Percentiles rank a stretch among this genome's conserved stretches.
phyloP scores from a whole-genome alignment of 2,888 invertebrate species.

The Choristoneura rosaceana region DNA sequence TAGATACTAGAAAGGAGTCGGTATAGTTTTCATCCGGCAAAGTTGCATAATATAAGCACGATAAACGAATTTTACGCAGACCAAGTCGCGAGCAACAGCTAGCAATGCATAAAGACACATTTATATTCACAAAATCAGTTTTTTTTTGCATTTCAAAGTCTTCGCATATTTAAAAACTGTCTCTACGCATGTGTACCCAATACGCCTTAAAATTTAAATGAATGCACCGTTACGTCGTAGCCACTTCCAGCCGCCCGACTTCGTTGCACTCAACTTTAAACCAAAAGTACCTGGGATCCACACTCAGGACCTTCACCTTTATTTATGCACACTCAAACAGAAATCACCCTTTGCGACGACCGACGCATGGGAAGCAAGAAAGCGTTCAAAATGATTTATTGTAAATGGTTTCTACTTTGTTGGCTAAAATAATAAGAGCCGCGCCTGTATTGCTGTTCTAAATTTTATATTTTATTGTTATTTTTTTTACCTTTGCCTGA shows the following conservation, averaged over 20 bases:
- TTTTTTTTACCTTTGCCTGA: slow-evolving; percentile 68
- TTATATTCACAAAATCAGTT: too few relatives aligned
- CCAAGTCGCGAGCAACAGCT: too few relatives aligned
- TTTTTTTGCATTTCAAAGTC: too few relatives aligned
- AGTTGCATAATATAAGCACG: too few relatives aligned
- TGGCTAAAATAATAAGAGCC: slow-evolving; percentile 84
- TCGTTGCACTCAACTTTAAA: slow-evolving; percentile 55
- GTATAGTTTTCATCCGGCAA: too few relatives aligned
- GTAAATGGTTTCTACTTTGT: slow-evolving; percentile 86
- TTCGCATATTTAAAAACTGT: too few relatives aligned
- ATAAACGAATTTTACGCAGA: too few relatives aligned
- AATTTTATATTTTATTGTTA: slow-evolving; percentile 80
- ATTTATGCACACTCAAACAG: slow-evolving; percentile 84
- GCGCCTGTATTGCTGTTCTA: slow-evolving; percentile 77
- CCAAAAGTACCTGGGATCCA: slow-evolving; percentile 76
- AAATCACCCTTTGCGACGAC: slow-evolving; percentile 85
- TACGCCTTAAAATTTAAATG: too few relatives aligned
- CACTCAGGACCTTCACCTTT: slow-evolving; percentile 81
- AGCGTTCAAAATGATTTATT: slow-evolving; percentile 85
- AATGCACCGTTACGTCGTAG: slow-evolving; percentile 3
- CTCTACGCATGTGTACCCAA: too few relatives aligned
- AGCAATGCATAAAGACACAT: too few relatives aligned
- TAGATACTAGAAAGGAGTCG: too few relatives aligned
- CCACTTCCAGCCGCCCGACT: slow-evolving; percentile 51
- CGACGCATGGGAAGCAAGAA: slow-evolving; percentile 83